phyloP scores from a whole-genome alignment of 2,888 invertebrate species.

The Tridacna gigas region DNA sequence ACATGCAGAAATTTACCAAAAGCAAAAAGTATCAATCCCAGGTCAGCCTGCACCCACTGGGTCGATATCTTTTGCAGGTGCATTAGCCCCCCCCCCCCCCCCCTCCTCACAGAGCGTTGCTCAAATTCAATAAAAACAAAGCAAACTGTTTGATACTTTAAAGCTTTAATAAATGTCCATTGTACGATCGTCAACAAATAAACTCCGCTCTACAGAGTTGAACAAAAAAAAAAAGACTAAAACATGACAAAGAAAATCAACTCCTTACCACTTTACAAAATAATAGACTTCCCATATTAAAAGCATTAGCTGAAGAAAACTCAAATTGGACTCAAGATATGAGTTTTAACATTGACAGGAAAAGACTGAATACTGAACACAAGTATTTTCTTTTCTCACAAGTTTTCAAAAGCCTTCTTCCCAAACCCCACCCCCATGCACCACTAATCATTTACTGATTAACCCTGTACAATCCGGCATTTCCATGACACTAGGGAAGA shows the following conservation, averaged over 20 bases:
- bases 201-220: slow-evolving; percentile 22
- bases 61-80: no score
- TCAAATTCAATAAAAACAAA: no score
- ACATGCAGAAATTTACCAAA: no score
- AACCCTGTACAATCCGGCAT: no score
- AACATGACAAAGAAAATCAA: not conserved
- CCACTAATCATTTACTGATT: no score
- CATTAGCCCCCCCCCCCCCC: no score
- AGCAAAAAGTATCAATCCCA: no score
- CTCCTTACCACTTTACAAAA: no score
- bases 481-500: no score
- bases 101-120: no score
- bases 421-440: no score
- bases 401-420: not conserved
- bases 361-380: not conserved
- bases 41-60: no score
- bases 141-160: not conserved
- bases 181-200: not conserved
- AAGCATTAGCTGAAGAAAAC: not conserved
- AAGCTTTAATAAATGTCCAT: slow-evolving; percentile 24
- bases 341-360: not conserved
- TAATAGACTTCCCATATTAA: not conserved
- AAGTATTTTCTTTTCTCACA: not conserved
- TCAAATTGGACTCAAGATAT: not conserved
- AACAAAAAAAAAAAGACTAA: not conserved